A percentile compares a stretch with the other conserved stretches of the same genome.
Conservation (phyloP, 2,113 vertebrate species). For the Phainopepla nitens region DNA sequence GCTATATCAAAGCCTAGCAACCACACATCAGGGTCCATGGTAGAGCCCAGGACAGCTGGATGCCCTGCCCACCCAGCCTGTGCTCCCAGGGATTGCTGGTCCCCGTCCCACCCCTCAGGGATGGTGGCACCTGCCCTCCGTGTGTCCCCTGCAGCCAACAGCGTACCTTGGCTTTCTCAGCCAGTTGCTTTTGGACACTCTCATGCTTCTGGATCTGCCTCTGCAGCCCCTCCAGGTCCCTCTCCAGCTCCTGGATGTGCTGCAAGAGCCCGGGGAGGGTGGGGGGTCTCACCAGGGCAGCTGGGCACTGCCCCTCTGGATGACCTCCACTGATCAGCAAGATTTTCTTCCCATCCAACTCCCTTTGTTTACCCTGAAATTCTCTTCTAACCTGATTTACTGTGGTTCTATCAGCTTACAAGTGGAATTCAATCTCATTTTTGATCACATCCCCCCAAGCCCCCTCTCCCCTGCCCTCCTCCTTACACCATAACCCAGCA, state of each 20-base stretch:
- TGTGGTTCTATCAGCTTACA: not conserved
- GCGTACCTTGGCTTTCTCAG: constrained; percentile 51
- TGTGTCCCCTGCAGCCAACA: accelerated
- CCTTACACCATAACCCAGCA: accelerated
- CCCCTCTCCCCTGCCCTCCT: not conserved
- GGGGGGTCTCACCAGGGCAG: not conserved
- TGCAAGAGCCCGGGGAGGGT: not conserved
- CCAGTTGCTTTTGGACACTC: not conserved
- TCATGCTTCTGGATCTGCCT: not conserved
- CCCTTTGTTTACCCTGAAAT: not conserved
- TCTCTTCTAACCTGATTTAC: not conserved
- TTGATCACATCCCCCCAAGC: no score
- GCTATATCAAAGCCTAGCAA: no score
- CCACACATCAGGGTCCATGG: accelerated
- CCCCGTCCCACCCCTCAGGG: not conserved
- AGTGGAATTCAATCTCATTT: not conserved
- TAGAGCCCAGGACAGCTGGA: not conserved
- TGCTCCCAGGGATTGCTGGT: not conserved
- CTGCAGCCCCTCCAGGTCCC: not conserved
- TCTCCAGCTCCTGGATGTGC: constrained; percentile 53
- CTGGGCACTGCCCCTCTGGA: not conserved
- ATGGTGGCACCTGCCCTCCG: not conserved
- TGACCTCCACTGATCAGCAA: accelerated
- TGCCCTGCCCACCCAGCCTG: not conserved
- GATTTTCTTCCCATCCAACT: not conserved